phyloP scores from a whole-genome alignment of 2,888 invertebrate species.

The Uropetala carovei region DNA sequence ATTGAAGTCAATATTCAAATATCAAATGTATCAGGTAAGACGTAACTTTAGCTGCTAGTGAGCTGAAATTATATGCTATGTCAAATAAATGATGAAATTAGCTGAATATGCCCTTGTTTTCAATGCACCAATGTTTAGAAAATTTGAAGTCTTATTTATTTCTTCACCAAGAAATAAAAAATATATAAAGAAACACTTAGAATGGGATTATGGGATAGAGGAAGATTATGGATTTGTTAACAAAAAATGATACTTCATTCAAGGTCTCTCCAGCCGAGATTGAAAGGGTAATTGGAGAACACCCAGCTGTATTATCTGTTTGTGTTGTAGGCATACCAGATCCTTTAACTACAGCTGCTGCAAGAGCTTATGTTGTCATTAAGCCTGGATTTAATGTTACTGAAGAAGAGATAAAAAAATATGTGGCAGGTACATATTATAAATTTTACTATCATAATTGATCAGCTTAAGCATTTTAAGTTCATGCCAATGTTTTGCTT shows the following conservation, averaged over 20 bases:
- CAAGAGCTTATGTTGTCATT: conserved; percentile 85
- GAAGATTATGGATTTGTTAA: not conserved
- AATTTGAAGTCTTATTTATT: too few species aligned
- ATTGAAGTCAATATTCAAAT: conserved; percentile 61
- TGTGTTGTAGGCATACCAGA: conserved; percentile 89
- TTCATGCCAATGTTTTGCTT: too few species aligned
- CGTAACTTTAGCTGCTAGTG: not conserved
- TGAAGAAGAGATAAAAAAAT: conserved; percentile 78
- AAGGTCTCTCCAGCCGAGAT: conserved; percentile 92
- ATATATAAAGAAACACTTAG: not conserved
- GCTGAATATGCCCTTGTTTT: too few species aligned
- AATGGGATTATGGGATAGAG: not conserved
- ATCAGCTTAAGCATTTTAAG: too few species aligned
- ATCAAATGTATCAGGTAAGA: conserved; percentile 47
- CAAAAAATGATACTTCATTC: not conserved
- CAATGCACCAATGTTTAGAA: too few species aligned
- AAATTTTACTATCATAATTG: too few species aligned
- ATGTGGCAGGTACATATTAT: conserved; percentile 72
- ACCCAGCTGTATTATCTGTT: conserved; percentile 84
- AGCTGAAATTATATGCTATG: too few species aligned
- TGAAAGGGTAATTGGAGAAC: conserved; percentile 85
- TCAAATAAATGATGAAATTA: too few species aligned
- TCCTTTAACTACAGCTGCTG: conserved; percentile 85
- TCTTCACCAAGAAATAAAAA: too few species aligned
- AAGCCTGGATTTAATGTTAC: conserved; percentile 77